These are phyloP conservation scores for Drosophila serrata DNA, from an alignment of 1,140 invertebrate genomes.

Conservation along the genomic window DNA sequence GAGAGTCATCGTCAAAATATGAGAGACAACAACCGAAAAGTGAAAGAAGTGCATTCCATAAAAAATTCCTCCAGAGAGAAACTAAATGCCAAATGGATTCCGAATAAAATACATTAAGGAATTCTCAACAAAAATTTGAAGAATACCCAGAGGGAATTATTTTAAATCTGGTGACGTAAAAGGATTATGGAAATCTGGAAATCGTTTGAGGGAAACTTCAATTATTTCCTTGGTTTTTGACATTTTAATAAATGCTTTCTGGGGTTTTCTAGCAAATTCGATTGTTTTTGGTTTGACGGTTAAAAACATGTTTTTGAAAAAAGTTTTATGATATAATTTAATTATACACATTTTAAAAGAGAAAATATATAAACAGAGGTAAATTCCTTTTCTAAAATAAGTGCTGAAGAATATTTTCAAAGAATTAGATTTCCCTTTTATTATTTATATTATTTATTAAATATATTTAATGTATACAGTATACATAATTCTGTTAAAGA, in stretches of 20 bases:
- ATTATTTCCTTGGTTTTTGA: background rate
- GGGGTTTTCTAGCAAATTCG: background rate
- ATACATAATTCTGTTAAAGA: background rate
- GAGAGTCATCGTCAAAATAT: slow-evolving; percentile 27
- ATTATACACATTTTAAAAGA: too few species aligned
- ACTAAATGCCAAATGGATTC: slow-evolving; percentile 10
- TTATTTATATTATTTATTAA: too few species aligned
- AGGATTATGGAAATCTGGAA: background rate
- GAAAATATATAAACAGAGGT: too few species aligned
- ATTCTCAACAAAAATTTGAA: background rate
- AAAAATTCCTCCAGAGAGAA: background rate
- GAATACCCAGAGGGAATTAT: background rate
- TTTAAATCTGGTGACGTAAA: background rate
- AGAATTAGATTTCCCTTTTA: too few species aligned
- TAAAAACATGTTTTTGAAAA: too few species aligned
- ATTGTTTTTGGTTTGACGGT: background rate
- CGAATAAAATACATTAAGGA: background rate
- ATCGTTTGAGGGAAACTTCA: background rate
- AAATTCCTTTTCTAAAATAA: too few species aligned
- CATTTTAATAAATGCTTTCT: background rate
- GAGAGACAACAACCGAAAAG: slow-evolving; percentile 23
- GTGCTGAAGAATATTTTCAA: too few species aligned
- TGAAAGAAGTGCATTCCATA: slow-evolving; percentile 35
- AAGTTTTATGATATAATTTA: too few species aligned
- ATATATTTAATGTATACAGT: background rate